Percentiles rank a stretch among this genome's conserved stretches.
phyloP scores from a whole-genome alignment of 2,888 invertebrate species.

The Coecobrya sp. region DNA sequence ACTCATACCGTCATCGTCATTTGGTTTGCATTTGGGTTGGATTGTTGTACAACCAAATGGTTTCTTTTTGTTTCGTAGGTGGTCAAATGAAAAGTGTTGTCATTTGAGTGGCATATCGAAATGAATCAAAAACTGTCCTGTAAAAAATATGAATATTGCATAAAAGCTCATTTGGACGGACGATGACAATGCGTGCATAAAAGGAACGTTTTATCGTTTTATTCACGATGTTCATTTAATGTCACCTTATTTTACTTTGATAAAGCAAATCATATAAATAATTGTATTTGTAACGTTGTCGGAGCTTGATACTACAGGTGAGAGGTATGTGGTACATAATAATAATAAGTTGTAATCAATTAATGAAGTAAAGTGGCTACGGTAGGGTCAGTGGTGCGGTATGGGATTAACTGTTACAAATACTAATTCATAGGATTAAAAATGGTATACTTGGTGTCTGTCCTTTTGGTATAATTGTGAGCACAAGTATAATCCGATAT shows the following conservation, averaged over 20 bases:
- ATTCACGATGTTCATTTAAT: slow-evolving; percentile 17
- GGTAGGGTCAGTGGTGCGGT: no score
- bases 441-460: no score
- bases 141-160: background rate
- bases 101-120: slow-evolving; percentile 32
- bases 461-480: no score
- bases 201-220: slow-evolving; percentile 16
- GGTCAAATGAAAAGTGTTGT: slow-evolving; percentile 44
- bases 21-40: slow-evolving; percentile 41
- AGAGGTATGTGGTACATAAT: background rate
- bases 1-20: background rate
- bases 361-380: no score
- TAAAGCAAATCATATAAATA: background rate
- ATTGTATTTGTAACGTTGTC: no score
- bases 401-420: no score
- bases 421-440: no score
- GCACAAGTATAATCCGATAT: no score
- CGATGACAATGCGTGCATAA: slow-evolving; percentile 16
- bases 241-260: background rate
- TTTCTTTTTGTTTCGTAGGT: slow-evolving; percentile 33
- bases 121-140: slow-evolving; percentile 12
- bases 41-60: background rate
- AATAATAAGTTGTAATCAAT: no score
- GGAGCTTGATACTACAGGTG: no score
- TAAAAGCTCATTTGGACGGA: background rate